A percentile compares a stretch with the other conserved stretches of the same genome.
Conservation (phyloP, 2,113 vertebrate species). For the Gobiocypris rarus region DNA sequence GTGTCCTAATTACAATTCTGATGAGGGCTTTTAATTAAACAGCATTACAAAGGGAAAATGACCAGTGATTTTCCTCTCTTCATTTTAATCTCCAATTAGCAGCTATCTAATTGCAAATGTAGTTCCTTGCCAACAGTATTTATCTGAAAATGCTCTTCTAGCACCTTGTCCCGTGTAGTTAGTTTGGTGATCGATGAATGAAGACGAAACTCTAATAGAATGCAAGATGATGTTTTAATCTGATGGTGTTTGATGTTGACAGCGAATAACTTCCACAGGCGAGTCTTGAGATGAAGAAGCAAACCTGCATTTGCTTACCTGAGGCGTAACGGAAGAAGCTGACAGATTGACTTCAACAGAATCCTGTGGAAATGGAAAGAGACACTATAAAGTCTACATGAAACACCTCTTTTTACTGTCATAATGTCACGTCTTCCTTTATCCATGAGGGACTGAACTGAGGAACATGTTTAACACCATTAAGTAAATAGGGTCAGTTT, state of each 20-base stretch:
- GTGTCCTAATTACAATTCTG: slow-evolving; percentile 62
- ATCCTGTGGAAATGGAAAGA: neutral
- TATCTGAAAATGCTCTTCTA: slow-evolving; percentile 49
- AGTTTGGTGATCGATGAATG: slow-evolving; percentile 24
- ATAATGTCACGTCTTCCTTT: neutral
- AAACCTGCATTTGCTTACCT: neutral
- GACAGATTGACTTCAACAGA: neutral
- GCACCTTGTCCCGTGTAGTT: slow-evolving; percentile 14
- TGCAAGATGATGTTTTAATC: neutral
- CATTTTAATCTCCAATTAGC: slow-evolving; percentile 60
- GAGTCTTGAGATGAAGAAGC: neutral
- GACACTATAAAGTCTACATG: neutral
- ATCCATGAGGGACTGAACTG: neutral
- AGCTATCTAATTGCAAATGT: slow-evolving; percentile 60
- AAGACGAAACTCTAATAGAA: neutral
- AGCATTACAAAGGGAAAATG: slow-evolving; percentile 58
- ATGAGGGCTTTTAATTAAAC: slow-evolving; percentile 64
- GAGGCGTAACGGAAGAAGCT: neutral
- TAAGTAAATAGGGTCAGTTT: neutral
- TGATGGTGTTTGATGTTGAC: neutral
- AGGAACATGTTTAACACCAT: neutral
- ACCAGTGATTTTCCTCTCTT: slow-evolving; percentile 51
- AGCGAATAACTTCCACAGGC: neutral
- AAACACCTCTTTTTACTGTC: neutral
- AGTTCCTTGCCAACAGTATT: slow-evolving; percentile 59